These are phyloP conservation scores for Acanthopleura granulata DNA, from an alignment of 2,888 invertebrate species.

Conservation along the genomic window DNA sequence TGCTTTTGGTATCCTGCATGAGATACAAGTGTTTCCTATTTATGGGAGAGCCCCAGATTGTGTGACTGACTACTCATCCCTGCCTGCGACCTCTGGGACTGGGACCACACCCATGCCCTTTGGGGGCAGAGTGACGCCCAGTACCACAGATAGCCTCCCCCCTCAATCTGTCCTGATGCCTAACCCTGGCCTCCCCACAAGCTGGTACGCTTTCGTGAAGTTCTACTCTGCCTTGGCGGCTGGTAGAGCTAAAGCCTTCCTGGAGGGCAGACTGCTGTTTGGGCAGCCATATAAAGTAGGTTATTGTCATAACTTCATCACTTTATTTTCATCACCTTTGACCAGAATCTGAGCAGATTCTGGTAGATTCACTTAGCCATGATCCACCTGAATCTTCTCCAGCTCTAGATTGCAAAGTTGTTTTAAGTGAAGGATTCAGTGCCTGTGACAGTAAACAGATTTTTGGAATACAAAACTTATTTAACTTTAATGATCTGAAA, in stretches of 20 bases:
- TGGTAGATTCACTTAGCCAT: no score
- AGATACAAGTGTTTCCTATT: constrained; percentile 43
- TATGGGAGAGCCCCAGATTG: neutral
- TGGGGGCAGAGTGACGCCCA: neutral
- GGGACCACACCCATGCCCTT: neutral
- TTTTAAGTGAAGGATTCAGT: no score
- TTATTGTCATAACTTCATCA: neutral
- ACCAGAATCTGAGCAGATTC: no score
- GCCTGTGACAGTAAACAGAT: no score
- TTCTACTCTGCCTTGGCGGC: constrained; percentile 47
- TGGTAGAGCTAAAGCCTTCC: constrained; percentile 35
- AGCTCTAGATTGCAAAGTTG: no score
- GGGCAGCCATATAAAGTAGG: constrained; percentile 16
- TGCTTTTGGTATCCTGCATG: constrained; percentile 46
- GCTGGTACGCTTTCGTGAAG: constrained; percentile 54
- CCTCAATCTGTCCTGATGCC: neutral
- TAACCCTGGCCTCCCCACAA: neutral
- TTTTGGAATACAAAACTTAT: no score
- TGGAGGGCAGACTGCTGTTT: constrained; percentile 39
- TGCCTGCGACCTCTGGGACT: neutral
- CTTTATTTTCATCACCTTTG: no score
- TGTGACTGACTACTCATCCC: neutral
- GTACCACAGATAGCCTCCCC: neutral
- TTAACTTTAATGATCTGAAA: no score
- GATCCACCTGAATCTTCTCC: no score